Evolutionary conservation across 2,797 vertebrate species (phyloP), one percentile per base, ranked within the genome.

Genomic region (Sternarchorhynchus goeldii): DNA sequence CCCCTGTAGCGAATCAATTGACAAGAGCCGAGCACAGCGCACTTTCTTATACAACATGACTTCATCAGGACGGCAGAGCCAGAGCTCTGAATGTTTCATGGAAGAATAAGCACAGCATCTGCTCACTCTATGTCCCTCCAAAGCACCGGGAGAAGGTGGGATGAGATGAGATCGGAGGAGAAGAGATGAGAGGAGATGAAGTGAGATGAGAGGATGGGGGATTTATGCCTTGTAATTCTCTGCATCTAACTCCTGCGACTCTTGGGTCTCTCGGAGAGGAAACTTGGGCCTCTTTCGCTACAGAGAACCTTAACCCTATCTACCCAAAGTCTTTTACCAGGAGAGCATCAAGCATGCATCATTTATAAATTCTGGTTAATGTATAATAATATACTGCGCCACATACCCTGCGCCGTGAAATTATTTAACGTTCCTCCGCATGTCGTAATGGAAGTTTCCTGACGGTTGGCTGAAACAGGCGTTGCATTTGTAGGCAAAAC

Each of bases 71-170:
- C 45, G 29, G 45, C 56, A 39, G 20, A 25, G 57, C 5, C 5
- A 45, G 18, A 21, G 62, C 53, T 17, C 34, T 74, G 63, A 66
- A 79, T 60, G 21, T 73, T 79, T 74, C 63, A 79, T 53, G 71
- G 63, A 67, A 17, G 25, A 60, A 79, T 73, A 62, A 62, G 50
- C 77, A 79, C 55, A 79, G 71, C 14, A 55, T 60, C 31, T 10
- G 63, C 50, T 68, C 12, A 12, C 17, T n/a, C 16, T 21, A 14
- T 57, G 21, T 57, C 32, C 2, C 17, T 73, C 21, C 3, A 58
- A 21, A 63, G 29, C 68, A 20, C 10, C 16, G 7, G 41, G 21
- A 31, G 67, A 70, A 55, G 50, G 67, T 55, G 32, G 20, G 62
- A 70, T 45, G 36, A 60, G 65, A 60, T 34, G 39, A 53, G 58